Evolutionary conservation across 2,797 vertebrate genomes (phyloP), one percentile per base, ranked within the genome.

Genomic region (Poecilia picta): DNA sequence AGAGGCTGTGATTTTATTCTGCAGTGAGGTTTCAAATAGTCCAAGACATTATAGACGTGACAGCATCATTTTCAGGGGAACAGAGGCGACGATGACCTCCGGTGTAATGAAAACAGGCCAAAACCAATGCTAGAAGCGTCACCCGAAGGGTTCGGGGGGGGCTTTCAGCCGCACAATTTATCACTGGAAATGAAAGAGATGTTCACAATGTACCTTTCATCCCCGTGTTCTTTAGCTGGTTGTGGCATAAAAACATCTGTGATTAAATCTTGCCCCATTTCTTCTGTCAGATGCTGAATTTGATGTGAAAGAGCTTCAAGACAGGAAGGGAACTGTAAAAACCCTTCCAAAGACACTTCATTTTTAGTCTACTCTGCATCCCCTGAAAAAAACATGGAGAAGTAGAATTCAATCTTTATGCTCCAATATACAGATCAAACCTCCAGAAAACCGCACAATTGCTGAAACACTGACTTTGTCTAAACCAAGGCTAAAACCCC

Each of bases 101-200:
- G 7, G 76, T 59, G 73, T 18, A 57, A 81, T 36, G 1, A 16
- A 73, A 75, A 77, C 71, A 33, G 0, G 46, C 2, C 39, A 70
- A 79, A 82, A 80, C 76, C 36, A 51, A 39, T 15, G 25, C 78
- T 83, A 76, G 80, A 86, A 88, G 82, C 85, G 85, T 82, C 74
- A 78, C 55, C 66, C 25, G 59, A 28, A 2, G 49, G 20, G 39
- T n/a, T n/a, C n/a, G 6, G 39, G 39, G 4, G 13, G 53, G 18
- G 72, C 28, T 82, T 75, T 87, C 72, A 80, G 80, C 46, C 72
- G 72, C 66, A 47, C 28, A 76, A 78, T 83, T 74, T 51, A 79
- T 73, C n/a, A 51, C 28, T 64, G n/a, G 13, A 72, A 64, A 78
- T 73, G 55, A 90, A 74, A 81, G 39, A 75, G 41, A 53, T 70